Base-by-base conservation (phyloP, 2,888 invertebrate species). In the Agriopis aurantiaria region DNA sequence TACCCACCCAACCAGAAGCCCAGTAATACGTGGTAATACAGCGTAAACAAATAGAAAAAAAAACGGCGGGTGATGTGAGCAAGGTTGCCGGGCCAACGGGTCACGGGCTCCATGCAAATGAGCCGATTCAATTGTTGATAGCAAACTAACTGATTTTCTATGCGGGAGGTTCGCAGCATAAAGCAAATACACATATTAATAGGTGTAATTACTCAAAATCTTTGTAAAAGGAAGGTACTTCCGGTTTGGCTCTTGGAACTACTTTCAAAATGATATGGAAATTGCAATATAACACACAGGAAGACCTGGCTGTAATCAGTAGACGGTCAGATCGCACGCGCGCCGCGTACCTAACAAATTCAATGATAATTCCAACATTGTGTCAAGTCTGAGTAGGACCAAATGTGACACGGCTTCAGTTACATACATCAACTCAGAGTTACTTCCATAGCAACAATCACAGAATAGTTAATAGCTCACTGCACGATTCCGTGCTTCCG, bases 21-120 rank as follows among this genome's bases (percentile, higher is more conserved):
- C 63, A 65, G 53, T 23, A 60, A 49, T 48, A 41, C 62, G 59
- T 17, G 68, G 73, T 80, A 45, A 57, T 33, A 82, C 76, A 73
- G 78, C 76, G 76, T 76, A 72, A 75, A 71, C 67, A 77, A 73
- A 77, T 78, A 72, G 75, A 78, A 82, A 84, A 80, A 61, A 83
- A 83, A 73, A 67, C 71, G 70, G 74, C 76, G 73, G 80, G 79
- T 84, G 82, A 84, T 78, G 80, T 81, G 81, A 81, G 78, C 86
- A 85, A 87, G 88, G 88, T 84, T 84, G 80, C 49, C 81, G 81
- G 86, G 85, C 77, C 88, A 89, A 55, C 85, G 79, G 92, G 91
- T 91, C 92, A 91, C 87, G 91, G 90, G 83, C 91, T 84, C 78
- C 80, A 90, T 91, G 91, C 90, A 89, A 91, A 90, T 90, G 82